phyloP scores from a whole-genome alignment of 2,113 vertebrate species.

The Rhineura floridana region DNA sequence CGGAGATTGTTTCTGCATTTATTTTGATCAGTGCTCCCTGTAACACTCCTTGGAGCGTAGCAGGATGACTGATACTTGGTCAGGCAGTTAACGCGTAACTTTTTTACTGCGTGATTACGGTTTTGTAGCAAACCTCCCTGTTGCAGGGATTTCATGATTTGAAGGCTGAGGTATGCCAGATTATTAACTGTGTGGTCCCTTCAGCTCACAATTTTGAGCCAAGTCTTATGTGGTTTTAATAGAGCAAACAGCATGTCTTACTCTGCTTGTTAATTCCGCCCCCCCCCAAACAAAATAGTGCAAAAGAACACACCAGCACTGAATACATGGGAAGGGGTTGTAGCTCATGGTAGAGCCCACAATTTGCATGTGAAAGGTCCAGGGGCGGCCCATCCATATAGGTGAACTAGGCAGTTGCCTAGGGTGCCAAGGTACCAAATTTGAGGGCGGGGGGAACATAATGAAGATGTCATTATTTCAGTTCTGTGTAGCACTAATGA shows the following conservation, averaged over 20 bases:
- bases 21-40: fast-evolving
- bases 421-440: no score
- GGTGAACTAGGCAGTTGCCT: no score
- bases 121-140: not conserved
- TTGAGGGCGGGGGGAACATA: no score
- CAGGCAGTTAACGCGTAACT: not conserved
- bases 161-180: not conserved
- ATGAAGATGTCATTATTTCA: no score
- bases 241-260: not conserved
- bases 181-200: not conserved
- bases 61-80: constrained; percentile 20
- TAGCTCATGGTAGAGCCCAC: no score
- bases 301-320: not conserved
- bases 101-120: not conserved
- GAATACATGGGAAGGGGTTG: no score
- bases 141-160: not conserved
- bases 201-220: not conserved
- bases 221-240: fast-evolving
- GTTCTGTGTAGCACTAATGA: no score
- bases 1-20: constrained; percentile 42
- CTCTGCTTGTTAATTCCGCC: not conserved
- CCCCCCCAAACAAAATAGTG: not conserved
- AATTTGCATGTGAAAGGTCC: no score
- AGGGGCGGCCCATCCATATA: no score
- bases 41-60: not conserved